Conservation (phyloP, 1,140 invertebrate species). For the Drosophila nikananu region DNA sequence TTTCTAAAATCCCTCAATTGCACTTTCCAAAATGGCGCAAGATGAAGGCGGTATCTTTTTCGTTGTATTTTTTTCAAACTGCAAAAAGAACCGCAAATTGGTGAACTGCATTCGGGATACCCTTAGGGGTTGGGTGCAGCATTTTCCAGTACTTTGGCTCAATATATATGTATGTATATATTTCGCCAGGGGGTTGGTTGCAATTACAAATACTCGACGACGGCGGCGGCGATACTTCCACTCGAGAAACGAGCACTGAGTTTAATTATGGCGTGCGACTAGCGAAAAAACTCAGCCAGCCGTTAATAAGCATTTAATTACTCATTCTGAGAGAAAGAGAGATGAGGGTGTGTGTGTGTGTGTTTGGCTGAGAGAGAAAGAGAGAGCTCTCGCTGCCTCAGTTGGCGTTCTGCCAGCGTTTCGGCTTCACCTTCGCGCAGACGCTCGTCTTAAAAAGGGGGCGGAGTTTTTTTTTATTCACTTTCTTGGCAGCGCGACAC, state of each 20-base stretch:
- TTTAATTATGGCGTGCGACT: slow-evolving; percentile 77
- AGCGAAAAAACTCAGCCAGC: slow-evolving; percentile 79
- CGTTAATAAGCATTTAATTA: slow-evolving; percentile 84
- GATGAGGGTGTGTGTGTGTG: slow-evolving; percentile 19
- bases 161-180: background rate
- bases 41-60: slow-evolving; percentile 30
- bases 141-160: slow-evolving; percentile 22
- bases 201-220: slow-evolving; percentile 33
- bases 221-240: slow-evolving; percentile 23
- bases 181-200: slow-evolving; percentile 34
- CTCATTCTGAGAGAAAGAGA: slow-evolving; percentile 59
- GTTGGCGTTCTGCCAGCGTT: slow-evolving; percentile 61
- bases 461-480: slow-evolving; percentile 83
- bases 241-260: slow-evolving; percentile 59
- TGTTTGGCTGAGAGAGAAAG: slow-evolving; percentile 35
- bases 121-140: slow-evolving; percentile 18
- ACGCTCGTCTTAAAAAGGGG: slow-evolving; percentile 84
- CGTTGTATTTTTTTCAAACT: slow-evolving; percentile 5
- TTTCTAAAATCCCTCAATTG: slow-evolving; percentile 39
- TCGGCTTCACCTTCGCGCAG: slow-evolving; percentile 72
- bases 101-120: slow-evolving; percentile 28
- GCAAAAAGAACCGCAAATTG: slow-evolving; percentile 45
- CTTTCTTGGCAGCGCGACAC: slow-evolving; percentile 56
- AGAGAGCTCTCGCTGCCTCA: slow-evolving; percentile 47
- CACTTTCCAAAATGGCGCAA: slow-evolving; percentile 78